phyloP scores from a whole-genome alignment of 2,888 invertebrate species.

The Amaurobius ferox region DNA sequence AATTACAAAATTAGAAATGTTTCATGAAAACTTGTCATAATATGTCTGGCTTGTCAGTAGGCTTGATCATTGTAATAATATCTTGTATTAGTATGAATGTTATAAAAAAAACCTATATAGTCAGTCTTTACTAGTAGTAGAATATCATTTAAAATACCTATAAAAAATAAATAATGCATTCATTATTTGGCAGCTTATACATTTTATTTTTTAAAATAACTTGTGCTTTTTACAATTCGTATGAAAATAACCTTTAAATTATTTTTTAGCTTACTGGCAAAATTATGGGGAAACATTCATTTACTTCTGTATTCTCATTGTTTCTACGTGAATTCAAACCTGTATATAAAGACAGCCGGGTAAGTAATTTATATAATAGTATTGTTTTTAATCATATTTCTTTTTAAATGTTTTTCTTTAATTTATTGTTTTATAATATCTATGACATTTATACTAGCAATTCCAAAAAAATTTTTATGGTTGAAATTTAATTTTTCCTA shows the following conservation, averaged over 20 bases:
- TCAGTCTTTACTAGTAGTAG: background rate
- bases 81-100: no score
- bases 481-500: no score
- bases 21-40: no score
- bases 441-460: no score
- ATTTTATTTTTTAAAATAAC: background rate
- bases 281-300: conserved; percentile 56
- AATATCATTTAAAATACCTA: background rate
- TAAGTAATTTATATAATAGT: no score
- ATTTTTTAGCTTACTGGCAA: conserved; percentile 37
- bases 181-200: background rate
- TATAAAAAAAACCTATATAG: background rate
- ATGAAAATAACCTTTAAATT: background rate
- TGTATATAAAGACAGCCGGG: conserved; percentile 61
- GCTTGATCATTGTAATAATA: no score
- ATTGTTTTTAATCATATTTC: no score
- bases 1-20: no score
- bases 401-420: no score
- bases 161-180: background rate
- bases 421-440: no score
- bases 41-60: no score
- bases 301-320: conserved; percentile 44
- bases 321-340: conserved; percentile 59
- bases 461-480: no score
- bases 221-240: background rate